phyloP scores from a whole-genome alignment of 2,888 invertebrate genomes.

The Thecocarcelia acutangulata region DNA sequence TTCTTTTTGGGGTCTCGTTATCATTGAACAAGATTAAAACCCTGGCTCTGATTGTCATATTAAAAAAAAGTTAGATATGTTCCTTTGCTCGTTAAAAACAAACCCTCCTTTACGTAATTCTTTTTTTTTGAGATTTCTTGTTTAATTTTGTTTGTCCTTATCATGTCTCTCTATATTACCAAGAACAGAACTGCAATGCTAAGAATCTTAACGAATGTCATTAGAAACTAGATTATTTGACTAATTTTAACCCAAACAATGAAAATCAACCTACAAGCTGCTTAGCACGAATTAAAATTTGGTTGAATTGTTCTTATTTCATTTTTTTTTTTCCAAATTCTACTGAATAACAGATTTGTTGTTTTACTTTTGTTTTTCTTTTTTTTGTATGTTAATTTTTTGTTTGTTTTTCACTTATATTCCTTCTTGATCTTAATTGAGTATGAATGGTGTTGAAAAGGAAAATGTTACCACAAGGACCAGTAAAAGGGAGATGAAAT shows the following conservation, averaged over 20 bases:
- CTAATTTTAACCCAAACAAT: slow-evolving; percentile 51
- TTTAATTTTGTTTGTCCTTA: slow-evolving; percentile 17
- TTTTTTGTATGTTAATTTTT: slow-evolving; percentile 4
- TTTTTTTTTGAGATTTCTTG: not conserved
- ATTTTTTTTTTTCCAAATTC: slow-evolving; percentile 42
- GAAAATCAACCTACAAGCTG: slow-evolving; percentile 26
- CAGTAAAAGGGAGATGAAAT: slow-evolving; percentile 48
- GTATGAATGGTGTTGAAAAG: slow-evolving; percentile 64
- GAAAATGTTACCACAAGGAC: slow-evolving; percentile 65
- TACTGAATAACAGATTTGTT: slow-evolving; percentile 41
- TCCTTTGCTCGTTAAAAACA: too few relatives aligned
- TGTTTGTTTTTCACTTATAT: not conserved
- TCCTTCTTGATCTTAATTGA: slow-evolving; percentile 62
- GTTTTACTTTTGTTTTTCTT: not conserved
- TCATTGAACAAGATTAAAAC: too few relatives aligned
- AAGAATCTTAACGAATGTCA: slow-evolving; percentile 35
- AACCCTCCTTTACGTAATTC: not conserved
- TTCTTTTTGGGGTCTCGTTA: too few relatives aligned
- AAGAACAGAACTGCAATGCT: slow-evolving; percentile 27
- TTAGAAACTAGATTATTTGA: slow-evolving; percentile 43
- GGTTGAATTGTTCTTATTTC: not conserved
- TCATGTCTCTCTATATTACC: slow-evolving; percentile 20
- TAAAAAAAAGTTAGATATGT: too few relatives aligned
- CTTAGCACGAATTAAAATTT: slow-evolving; percentile 30
- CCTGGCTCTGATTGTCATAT: too few relatives aligned